Base-by-base conservation (phyloP, 2,797 vertebrate genomes). In the Sebastes umbrosus region DNA sequence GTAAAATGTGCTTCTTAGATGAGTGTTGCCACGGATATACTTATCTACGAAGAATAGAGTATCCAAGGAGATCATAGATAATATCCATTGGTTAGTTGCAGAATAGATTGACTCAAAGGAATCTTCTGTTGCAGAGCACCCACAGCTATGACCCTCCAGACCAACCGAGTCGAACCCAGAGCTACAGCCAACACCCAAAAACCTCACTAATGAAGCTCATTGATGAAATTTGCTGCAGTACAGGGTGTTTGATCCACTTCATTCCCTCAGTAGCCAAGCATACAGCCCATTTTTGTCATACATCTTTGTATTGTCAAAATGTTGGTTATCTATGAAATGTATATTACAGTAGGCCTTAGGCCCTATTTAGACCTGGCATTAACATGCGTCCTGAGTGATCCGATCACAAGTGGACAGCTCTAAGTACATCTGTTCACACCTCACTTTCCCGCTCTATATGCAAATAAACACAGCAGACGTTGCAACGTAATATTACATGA, bases 41-140 rank as follows among this genome's bases (percentile, higher is more conserved):
- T 79, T 66, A 39, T 73, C 43, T 50, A 36, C 4, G 2, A 75
- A 68, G 18, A 50, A 54, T 14, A 31, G 3, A 32, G 25, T 20
- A 52, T 6, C 3, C 7, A 34, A 69, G 29, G 22, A 73, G 12
- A 79, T 55, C 39, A 32, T 24, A 65, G 65, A 62, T 5, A 57
- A 20, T 18, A 57, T 31, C 43, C 34, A 12, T 5, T 74, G 62
- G 20, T 62, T 70, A 70, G 52, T 57, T 77, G 29, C 31, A 69
- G 54, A 74, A 31, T 60, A 59, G 32, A 52, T 34, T 58, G 58
- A 62, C 18, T 65, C 4, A 66, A 77, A 83, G 67, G 69, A 79
- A 59, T 82, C 69, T 87, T 84, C 85, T 87, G 79, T 86, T 88
- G 85, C 79, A 69, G 69, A 60, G 18, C 63, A 46, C 34, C 58